Conservation (phyloP, 2,888 invertebrate species). For the Morpho achilles region DNA sequence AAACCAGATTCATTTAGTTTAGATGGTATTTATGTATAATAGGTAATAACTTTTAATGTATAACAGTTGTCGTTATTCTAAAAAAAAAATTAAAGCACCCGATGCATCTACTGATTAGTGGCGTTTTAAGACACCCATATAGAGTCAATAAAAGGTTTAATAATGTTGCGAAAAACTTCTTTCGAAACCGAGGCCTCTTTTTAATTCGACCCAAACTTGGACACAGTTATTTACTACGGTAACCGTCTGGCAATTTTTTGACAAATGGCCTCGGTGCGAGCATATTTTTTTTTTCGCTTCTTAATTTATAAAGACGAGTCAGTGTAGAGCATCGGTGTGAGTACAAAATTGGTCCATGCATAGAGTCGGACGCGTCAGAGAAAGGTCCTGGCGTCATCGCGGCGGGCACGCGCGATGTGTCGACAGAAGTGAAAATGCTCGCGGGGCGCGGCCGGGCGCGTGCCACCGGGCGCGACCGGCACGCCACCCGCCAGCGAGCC, state of each 20-base stretch:
- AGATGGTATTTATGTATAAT: not conserved
- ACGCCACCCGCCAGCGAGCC: constrained; percentile 55
- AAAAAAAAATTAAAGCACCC: constrained; percentile 66
- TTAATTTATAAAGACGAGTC: constrained; percentile 61
- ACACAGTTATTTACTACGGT: constrained; percentile 47
- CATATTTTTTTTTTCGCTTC: constrained; percentile 43
- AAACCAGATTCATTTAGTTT: constrained; percentile 21
- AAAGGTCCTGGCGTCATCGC: constrained; percentile 61
- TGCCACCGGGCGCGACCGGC: constrained; percentile 33
- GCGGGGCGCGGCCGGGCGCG: constrained; percentile 45
- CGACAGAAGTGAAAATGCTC: constrained; percentile 69
- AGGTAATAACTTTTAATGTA: constrained; percentile 30
- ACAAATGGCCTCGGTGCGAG: constrained; percentile 61
- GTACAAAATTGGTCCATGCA: constrained; percentile 73
- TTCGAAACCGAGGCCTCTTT: constrained; percentile 30
- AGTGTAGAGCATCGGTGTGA: constrained; percentile 59
- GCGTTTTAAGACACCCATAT: constrained; percentile 27
- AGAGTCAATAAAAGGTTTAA: not conserved
- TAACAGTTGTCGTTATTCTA: constrained; percentile 52
- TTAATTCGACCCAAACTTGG: constrained; percentile 42
- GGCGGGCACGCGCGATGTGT: constrained; percentile 56
- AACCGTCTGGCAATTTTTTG: constrained; percentile 50
- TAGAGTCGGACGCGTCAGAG: constrained; percentile 58
- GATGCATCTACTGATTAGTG: constrained; percentile 61
- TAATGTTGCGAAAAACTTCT: constrained; percentile 22